phyloP scores from a whole-genome alignment of 2,797 vertebrate species.

The Petrocephalus sullivani region DNA sequence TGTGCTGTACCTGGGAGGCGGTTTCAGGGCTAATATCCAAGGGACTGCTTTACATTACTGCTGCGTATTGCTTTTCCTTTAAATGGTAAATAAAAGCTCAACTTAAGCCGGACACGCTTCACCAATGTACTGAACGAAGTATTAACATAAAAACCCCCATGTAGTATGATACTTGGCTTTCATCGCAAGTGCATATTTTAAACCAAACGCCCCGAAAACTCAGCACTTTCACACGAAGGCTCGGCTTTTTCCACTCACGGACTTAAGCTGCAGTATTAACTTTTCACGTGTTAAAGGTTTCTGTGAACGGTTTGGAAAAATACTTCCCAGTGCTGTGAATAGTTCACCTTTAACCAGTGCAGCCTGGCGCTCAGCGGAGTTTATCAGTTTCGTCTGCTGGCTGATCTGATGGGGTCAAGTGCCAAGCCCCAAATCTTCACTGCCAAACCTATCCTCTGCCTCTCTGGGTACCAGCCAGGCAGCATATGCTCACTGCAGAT shows the following conservation, averaged over 20 bases:
- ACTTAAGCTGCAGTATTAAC: background rate
- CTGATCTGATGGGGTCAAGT: background rate
- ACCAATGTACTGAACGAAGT: background rate
- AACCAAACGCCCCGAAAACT: background rate
- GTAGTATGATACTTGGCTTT: background rate
- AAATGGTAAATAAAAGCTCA: background rate
- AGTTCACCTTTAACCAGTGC: background rate
- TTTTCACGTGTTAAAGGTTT: background rate
- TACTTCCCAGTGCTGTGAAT: background rate
- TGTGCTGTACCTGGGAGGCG: background rate
- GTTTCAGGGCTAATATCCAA: too few species aligned
- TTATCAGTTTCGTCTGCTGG: constrained; percentile 3
- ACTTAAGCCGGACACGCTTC: background rate
- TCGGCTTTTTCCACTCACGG: background rate
- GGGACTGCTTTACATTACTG: background rate
- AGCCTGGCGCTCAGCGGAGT: background rate
- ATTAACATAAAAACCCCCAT: background rate
- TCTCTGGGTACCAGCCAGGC: background rate
- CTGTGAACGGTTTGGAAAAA: constrained; percentile 6
- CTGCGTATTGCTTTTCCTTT: background rate
- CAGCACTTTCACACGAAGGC: background rate
- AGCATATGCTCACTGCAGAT: background rate
- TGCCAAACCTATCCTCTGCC: constrained; percentile 17
- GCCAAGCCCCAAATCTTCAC: constrained; percentile 3
- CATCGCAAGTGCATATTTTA: background rate